Evolutionary conservation across 2,888 invertebrate species (phyloP), one percentile per base, ranked within the genome.

Genomic region (Parasteatoda lunata): DNA sequence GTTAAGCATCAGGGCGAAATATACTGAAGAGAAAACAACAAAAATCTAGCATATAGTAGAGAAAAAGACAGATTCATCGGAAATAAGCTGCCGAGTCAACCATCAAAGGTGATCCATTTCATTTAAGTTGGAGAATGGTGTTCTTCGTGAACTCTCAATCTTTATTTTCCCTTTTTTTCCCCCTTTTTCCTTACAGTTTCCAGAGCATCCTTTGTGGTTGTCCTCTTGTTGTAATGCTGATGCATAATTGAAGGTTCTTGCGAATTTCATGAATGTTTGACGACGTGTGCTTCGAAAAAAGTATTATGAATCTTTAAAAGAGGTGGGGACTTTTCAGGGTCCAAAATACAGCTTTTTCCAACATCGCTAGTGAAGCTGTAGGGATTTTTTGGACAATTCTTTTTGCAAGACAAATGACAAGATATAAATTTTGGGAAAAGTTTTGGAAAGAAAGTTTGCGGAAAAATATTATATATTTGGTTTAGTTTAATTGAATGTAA

Each of bases 231-330:
- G 72, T 72, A 77, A 84, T 72, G 77, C 77, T 77, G 77, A 71
- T 77, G 84, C 84, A 84, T 84, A 83, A 83, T 84, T 84, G 84
- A 84, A 77, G 48, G 48, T 64, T 72, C 77, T 77, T 66, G 30
- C 45, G 30, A 30, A 51, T 47, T 68, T 77, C 71, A 84, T 77
- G 77, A 84, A 77, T 84, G 72, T 84, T 84, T 84, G 77, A 77
- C 51, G 71, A 80, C 77, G 73, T 77, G 66, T 72, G 72, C 65
- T 77, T 66, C 9, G 69, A 59, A 59, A 64, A 71, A 84, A 84
- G 84, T 59, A 84, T 77, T 77, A 77, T 84, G 77, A 84, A 77
- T 84, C 72, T 77, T 84, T 84, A 54, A 84, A 72, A 77, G 76
- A 70, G 66, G 68, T 59, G 77, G 65, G 68, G 13, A 15, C 51